Base-by-base conservation (phyloP, 2,113 vertebrate species). In the Crocuta crocuta region DNA sequence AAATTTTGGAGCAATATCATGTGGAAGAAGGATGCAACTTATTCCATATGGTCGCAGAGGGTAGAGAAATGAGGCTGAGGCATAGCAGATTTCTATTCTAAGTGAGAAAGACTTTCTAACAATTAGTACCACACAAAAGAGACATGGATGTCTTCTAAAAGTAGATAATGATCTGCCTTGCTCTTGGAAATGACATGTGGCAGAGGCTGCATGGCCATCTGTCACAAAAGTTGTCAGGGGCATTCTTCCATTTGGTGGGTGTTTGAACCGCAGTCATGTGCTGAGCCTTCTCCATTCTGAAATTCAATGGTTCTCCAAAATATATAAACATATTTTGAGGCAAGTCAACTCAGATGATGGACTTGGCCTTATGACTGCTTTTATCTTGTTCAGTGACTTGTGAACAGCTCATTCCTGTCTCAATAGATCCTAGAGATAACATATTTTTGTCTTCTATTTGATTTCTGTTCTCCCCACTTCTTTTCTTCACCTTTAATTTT, bases 161-260 rank as follows among this genome's bases (percentile, higher is more conserved):
- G 89, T 91, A 95, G 93, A 70, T 95, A 89, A 97, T 96, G 92
- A 97, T 95, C 70, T 95, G 73, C 84, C 70, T 78, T 90, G 87
- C 90, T 97, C 90, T 97, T 96, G 80, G 79, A 90, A 98, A 89
- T 85, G 97, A 76, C 83, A 96, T 90, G 95, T 87, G 95, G 89
- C 70, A 96, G 94, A 94, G 79, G 84, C 95, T 95, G 80, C 88
- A 76, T 33, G 23, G 66, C 92, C 97, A 95, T 97, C 92, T 98
- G 96, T 88, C 76, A 90, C 23, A 79, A 55, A 84, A 87, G 24
- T 90, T 71, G 80, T n/a, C 39, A 31, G 53, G 97, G 89, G n/a
- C 43, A 82, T 80, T 87, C 68, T 95, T 76, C 88, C 61, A 80
- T 66, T 92, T 23, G 3, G 45, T 89, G 80, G 78, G 10, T n/a